Percentiles rank a stretch among this genome's conserved stretches.
These are phyloP conservation scores for Lomographa bimaculata DNA, from an alignment of 2,888 invertebrate species.

Conservation along the genomic window DNA sequence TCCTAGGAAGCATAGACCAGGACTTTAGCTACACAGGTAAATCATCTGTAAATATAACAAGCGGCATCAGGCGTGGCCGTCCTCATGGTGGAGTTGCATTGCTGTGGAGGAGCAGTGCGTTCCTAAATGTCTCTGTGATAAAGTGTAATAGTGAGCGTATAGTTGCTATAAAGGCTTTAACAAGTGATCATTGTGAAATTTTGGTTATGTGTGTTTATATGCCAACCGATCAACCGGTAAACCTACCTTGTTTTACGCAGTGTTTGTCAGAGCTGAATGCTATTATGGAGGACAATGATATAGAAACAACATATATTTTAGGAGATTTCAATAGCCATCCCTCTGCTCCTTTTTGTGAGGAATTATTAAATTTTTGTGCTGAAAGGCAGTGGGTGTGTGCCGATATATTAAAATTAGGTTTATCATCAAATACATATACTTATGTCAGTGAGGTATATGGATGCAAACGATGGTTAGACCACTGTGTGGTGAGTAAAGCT, in stretches of 20 bases:
- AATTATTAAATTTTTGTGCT: background rate
- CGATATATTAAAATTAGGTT: conserved; percentile 1
- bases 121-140: too few species aligned
- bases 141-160: conserved; percentile 3
- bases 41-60: background rate
- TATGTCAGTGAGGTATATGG: conserved; percentile 9
- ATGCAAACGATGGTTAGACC: conserved; percentile 5
- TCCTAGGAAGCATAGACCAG: background rate
- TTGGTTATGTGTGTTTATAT: background rate
- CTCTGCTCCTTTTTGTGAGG: too few species aligned
- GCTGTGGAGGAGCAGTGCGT: background rate
- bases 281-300: too few species aligned
- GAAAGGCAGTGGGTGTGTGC: conserved; percentile 4
- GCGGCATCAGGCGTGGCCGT: background rate
- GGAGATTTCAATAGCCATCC: too few species aligned
- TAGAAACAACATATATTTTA: too few species aligned
- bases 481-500: conserved; percentile 2
- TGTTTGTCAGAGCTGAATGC: too few species aligned
- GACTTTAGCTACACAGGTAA: background rate
- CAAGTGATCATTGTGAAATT: background rate
- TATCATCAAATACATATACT: conserved; percentile 1
- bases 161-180: background rate
- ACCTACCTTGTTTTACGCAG: too few species aligned
- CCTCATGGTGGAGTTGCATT: background rate
- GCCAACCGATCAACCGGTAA: too few species aligned